Base-by-base conservation (phyloP, 2,113 vertebrate species). In the Percopsis transmontana region DNA sequence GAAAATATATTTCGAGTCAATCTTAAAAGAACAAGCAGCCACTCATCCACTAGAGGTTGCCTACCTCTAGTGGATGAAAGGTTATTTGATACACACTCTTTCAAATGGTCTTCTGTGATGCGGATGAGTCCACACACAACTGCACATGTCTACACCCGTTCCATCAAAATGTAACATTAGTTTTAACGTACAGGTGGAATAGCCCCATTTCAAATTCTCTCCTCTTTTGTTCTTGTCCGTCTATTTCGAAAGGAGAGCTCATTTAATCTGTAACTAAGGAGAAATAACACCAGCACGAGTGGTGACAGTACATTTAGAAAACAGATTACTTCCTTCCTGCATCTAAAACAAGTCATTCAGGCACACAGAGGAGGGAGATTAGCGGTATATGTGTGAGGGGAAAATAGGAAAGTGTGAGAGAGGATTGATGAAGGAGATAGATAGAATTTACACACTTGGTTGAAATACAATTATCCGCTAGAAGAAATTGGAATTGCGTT, bases 401-500 rank as follows among this genome's bases (percentile, higher is more conserved):
- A 1, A 19, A 10, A 20, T 77, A 21, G 41, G 38, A 38, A n/a
- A 27, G 70, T 62, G 65, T 72, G 71, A 62, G 18, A 19, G 53
- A 72, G 66, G 80, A 84, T 79, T 76, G 80, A 83, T 79, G 66
- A 62, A 24, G 58, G 66, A 45, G 69, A 76, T 78, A 79, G 75
- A 75, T 84, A 64, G 66, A 85, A 84, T 86, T 81, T 79, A 81
- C 64, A 74, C 67, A 77, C 61, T 62, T 66, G 67, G 33, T 70
- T 82, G 80, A 82, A 86, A 79, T 80, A 84, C 76, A 84, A 81
- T 89, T 68, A 89, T 85, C 62, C 60, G 54, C 70, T 40, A 72
- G 72, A 79, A 79, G 79, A 86, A 89, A 86, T 56, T 85, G 77
- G 64, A 85, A 86, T 87, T 74, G 84, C 75, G 76, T 74, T 79